A percentile compares a stretch with the other conserved stretches of the same genome.
Conservation (phyloP, 2,113 vertebrate species). For the Lota lota region DNA sequence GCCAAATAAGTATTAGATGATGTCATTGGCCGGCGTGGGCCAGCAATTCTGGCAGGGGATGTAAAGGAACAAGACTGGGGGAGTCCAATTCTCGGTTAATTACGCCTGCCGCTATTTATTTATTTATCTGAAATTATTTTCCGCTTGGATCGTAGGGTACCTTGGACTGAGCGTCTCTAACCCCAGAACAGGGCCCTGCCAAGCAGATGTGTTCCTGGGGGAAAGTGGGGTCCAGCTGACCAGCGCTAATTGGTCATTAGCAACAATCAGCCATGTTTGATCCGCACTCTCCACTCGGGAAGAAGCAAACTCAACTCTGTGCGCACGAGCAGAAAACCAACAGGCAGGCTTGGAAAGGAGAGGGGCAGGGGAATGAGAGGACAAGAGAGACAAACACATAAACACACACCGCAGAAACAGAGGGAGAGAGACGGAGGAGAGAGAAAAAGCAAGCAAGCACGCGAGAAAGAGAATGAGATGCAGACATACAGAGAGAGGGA, state of each 20-base stretch:
- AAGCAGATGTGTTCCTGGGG: slow-evolving; percentile 27
- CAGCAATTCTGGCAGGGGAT: slow-evolving; percentile 20
- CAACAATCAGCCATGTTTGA: slow-evolving; percentile 37
- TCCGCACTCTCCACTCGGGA: slow-evolving; percentile 2
- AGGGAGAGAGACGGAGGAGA: neutral
- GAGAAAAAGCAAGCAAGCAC: too few relatives aligned
- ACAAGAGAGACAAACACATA: neutral
- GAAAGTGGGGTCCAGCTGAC: slow-evolving; percentile 17
- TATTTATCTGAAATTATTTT: slow-evolving; percentile 22
- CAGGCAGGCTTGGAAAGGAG: slow-evolving; percentile 3
- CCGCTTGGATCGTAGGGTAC: too few relatives aligned
- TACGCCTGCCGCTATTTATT: slow-evolving; percentile 34
- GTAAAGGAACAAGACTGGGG: slow-evolving; percentile 11
- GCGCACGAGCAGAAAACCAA: slow-evolving; percentile 2
- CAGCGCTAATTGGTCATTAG: slow-evolving; percentile 44
- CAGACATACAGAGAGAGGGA: neutral
- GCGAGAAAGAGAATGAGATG: slow-evolving; percentile 10
- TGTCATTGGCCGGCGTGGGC: neutral
- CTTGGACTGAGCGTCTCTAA: too few relatives aligned
- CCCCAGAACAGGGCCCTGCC: too few relatives aligned
- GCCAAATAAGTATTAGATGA: slow-evolving; percentile 4
- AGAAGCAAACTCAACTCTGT: slow-evolving; percentile 27
- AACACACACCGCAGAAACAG: neutral
- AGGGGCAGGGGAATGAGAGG: neutral
- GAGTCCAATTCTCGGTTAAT: slow-evolving; percentile 14